Percentiles rank a stretch among this genome's conserved stretches.
Conservation (phyloP, 2,888 invertebrate genomes). For the Tipula vernalis region DNA sequence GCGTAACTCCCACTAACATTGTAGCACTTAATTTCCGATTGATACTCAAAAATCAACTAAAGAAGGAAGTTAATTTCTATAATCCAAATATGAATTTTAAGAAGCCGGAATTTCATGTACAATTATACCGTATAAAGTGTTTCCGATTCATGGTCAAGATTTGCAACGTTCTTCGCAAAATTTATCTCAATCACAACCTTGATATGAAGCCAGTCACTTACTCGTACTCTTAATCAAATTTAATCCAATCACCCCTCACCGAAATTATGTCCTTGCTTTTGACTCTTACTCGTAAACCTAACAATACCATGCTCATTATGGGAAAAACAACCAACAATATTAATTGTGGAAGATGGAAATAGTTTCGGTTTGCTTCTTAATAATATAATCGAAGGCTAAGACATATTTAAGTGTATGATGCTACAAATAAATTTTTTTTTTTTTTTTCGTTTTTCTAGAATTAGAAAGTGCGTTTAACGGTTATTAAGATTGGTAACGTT, state of each 20-base stretch:
- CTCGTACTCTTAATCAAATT: not conserved
- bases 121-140: not conserved
- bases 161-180: not conserved
- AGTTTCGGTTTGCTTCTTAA: not conserved
- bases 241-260: not conserved
- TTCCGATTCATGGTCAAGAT: not conserved
- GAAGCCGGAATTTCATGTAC: not conserved
- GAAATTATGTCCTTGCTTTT: not conserved
- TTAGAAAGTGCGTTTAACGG: not conserved
- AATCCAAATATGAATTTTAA: not conserved
- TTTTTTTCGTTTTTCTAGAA: not conserved
- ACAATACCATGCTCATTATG: not conserved
- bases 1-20: no score
- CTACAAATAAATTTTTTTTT: no score
- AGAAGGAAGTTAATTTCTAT: not conserved
- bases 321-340: not conserved
- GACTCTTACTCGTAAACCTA: not conserved
- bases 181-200: not conserved
- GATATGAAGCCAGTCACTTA: not conserved
- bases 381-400: not conserved
- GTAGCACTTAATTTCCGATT: not conserved
- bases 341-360: not conserved
- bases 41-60: not conserved
- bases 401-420: not conserved
- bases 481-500: not conserved